Evolutionary conservation across 1,140 invertebrate genomes (phyloP).

Genomic region (Phocides pigmalion): DNA sequence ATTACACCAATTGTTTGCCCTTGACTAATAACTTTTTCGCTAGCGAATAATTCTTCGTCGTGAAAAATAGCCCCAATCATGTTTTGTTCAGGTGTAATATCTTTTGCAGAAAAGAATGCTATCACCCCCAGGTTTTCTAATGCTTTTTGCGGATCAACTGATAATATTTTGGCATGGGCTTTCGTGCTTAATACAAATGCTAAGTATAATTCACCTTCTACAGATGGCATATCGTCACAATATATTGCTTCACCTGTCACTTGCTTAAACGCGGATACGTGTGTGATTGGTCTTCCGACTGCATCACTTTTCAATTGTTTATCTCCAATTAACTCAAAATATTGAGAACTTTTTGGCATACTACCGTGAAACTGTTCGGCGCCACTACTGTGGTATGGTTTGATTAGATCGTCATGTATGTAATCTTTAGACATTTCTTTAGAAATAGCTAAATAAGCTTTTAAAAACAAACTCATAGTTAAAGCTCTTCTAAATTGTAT

Average conservation of each 20-base stretch:
- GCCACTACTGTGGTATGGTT: slow-evolving; percentile 84
- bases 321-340: slow-evolving; percentile 89
- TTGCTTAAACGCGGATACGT: slow-evolving; percentile 94
- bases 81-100: slow-evolving; percentile 87
- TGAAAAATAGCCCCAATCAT: slow-evolving; percentile 88
- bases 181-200: slow-evolving; percentile 91
- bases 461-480: slow-evolving; percentile 95
- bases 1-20: slow-evolving; percentile 93
- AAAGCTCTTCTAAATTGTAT: slow-evolving; percentile 92
- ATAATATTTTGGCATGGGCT: slow-evolving; percentile 92
- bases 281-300: slow-evolving; percentile 92
- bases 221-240: slow-evolving; percentile 93
- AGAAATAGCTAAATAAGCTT: slow-evolving; percentile 91
- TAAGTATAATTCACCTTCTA: slow-evolving; percentile 91
- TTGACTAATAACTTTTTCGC: slow-evolving; percentile 88
- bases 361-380: slow-evolving; percentile 86
- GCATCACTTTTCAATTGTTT: slow-evolving; percentile 88
- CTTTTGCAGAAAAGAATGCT: slow-evolving; percentile 90
- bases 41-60: slow-evolving; percentile 92
- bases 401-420: slow-evolving; percentile 72
- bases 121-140: slow-evolving; percentile 90
- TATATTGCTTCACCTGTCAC: slow-evolving; percentile 96
- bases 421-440: slow-evolving; percentile 83
- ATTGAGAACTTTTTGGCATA: slow-evolving; percentile 90
- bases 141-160: slow-evolving; percentile 89